Percentiles rank a stretch among this genome's conserved stretches.
These are phyloP conservation scores for Laupala kohalensis DNA, from an alignment of 1,140 invertebrate genomes.

Conservation along the genomic window DNA sequence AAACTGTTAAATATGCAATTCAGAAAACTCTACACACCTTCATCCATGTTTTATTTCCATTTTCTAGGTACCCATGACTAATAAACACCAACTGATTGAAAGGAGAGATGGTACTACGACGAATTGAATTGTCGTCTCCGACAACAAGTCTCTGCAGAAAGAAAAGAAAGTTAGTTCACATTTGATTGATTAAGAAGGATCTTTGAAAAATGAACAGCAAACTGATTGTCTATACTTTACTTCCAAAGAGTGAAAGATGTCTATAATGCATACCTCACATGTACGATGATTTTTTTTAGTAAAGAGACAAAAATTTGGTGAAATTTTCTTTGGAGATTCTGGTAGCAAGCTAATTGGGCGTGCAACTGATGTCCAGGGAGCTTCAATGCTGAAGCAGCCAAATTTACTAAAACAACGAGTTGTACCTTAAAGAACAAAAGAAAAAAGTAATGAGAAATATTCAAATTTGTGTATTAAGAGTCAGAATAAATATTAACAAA, in stretches of 20 bases:
- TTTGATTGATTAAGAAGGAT: too few relatives aligned
- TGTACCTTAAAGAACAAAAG: too few relatives aligned
- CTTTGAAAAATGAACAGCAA: too few relatives aligned
- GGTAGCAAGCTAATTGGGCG: constrained; percentile 69
- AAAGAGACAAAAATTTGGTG: constrained; percentile 35
- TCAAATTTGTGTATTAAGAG: too few relatives aligned
- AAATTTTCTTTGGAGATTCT: constrained; percentile 40
- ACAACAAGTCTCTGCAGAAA: constrained; percentile 33
- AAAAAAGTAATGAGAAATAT: too few relatives aligned
- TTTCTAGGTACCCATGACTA: constrained; percentile 73
- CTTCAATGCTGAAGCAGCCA: neutral
- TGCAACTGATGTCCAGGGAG: neutral
- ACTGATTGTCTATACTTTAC: too few relatives aligned
- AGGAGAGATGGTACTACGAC: constrained; percentile 39
- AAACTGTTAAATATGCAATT: neutral
- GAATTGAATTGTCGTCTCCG: constrained; percentile 23
- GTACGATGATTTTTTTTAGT: constrained; percentile 35
- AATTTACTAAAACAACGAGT: neutral
- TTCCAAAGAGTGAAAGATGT: neutral
- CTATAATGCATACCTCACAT: constrained; percentile 25
- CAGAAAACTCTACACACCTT: constrained; percentile 31
- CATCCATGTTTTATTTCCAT: constrained; percentile 60
- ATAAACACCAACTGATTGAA: constrained; percentile 43
- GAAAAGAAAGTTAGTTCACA: constrained; percentile 21
- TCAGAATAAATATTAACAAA: too few relatives aligned